A percentile compares a stretch with the other conserved stretches of the same genome.
Conservation (phyloP, 1,140 invertebrate species). For the Nasonia vitripennis region DNA sequence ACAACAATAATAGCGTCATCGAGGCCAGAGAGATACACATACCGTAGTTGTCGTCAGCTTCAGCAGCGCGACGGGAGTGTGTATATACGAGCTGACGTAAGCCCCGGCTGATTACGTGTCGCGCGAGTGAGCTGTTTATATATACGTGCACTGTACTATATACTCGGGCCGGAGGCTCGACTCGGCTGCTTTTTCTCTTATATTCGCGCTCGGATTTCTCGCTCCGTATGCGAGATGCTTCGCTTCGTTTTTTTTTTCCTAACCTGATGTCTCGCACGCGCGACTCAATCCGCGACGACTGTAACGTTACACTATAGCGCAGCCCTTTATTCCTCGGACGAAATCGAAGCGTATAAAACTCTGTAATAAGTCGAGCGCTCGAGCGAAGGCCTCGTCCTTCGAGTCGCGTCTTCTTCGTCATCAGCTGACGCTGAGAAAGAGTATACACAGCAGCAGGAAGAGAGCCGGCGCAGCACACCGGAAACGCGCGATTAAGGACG, state of each 20-base stretch:
- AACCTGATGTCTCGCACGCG: background rate
- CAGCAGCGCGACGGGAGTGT: background rate
- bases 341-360: too few relatives aligned
- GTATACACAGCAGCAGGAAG: conserved; percentile 51
- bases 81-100: conserved; percentile 29
- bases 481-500: conserved; percentile 38
- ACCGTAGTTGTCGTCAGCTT: background rate
- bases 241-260: background rate
- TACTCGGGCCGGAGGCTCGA: background rate
- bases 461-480: conserved; percentile 9
- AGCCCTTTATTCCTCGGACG: too few relatives aligned
- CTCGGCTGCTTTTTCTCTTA: background rate
- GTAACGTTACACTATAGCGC: too few relatives aligned
- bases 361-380: too few relatives aligned
- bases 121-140: background rate
- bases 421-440: conserved; percentile 17
- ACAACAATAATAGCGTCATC: conserved; percentile 32
- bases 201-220: background rate
- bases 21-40: background rate
- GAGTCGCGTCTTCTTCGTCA: background rate
- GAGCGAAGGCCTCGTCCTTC: background rate
- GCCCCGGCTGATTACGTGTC: conserved; percentile 24
- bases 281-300: background rate
- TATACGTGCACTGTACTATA: background rate
- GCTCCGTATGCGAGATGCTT: background rate